Evolutionary conservation across 2,888 invertebrate species (phyloP).

Genomic region (Aradus depressus): DNA sequence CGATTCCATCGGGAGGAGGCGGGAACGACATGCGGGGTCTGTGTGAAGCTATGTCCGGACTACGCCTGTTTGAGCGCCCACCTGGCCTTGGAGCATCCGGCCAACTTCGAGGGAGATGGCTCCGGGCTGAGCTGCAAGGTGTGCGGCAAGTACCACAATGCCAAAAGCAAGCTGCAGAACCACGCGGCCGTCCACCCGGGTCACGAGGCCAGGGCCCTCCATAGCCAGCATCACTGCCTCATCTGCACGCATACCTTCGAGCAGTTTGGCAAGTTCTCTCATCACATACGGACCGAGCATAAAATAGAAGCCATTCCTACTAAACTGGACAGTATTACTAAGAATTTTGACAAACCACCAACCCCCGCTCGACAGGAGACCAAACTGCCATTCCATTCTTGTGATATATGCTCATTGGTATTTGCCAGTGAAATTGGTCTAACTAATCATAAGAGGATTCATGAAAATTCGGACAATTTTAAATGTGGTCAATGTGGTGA

Average conservation of each 20-base stretch:
- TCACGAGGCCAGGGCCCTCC: conserved; percentile 27
- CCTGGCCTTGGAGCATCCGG: conserved; percentile 40
- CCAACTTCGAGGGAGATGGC: conserved; percentile 41
- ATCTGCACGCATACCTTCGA: conserved; percentile 24
- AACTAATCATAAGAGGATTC: conserved; percentile 24
- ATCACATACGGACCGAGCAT: conserved; percentile 20
- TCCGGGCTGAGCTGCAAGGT: conserved; percentile 47
- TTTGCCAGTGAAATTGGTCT: conserved; percentile 26
- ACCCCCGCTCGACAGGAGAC: not conserved
- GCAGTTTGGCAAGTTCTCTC: conserved; percentile 15
- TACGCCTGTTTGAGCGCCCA: conserved; percentile 43
- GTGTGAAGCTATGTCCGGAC: conserved; percentile 43
- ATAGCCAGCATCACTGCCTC: conserved; percentile 27
- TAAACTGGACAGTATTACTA: not conserved
- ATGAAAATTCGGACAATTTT: conserved; percentile 23
- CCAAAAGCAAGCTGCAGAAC: conserved; percentile 43
- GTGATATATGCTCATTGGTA: conserved; percentile 26
- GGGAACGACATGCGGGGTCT: conserved; percentile 48
- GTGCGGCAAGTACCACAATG: conserved; percentile 46
- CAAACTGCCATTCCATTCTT: conserved; percentile 24
- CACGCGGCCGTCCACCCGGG: conserved; percentile 47
- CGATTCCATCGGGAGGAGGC: conserved; percentile 46
- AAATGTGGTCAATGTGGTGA: conserved; percentile 28
- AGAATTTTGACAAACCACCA: no score
- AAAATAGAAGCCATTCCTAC: conserved; percentile 13